These are phyloP conservation scores for Thunnus thynnus DNA, from an alignment of 2,113 vertebrate genomes.

Conservation along the genomic window DNA sequence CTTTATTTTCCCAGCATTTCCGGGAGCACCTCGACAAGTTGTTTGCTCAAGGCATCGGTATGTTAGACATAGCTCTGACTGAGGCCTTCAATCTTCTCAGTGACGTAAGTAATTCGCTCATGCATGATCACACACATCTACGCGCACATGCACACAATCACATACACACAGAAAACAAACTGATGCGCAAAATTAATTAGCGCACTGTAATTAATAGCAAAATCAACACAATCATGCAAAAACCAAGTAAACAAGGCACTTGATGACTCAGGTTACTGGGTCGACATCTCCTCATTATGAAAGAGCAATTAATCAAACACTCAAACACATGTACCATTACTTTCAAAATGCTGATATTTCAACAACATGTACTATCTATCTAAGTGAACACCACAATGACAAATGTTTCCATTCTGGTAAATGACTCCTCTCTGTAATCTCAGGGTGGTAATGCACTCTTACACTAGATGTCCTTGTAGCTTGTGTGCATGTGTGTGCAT, in stretches of 20 bases:
- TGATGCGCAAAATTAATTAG: slow-evolving; percentile 60
- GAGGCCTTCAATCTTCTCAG: slow-evolving; percentile 95
- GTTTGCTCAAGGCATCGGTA: slow-evolving; percentile 96
- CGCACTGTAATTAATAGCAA: slow-evolving; percentile 62
- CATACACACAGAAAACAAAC: not conserved
- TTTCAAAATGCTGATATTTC: slow-evolving; percentile 8
- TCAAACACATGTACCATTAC: not conserved
- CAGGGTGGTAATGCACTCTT: not conserved
- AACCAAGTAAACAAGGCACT: slow-evolving; percentile 67
- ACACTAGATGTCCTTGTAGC: not conserved
- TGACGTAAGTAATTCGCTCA: slow-evolving; percentile 87
- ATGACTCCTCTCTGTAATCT: slow-evolving; percentile 5
- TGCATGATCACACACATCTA: not conserved
- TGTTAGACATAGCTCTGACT: slow-evolving; percentile 95
- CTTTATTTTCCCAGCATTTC: slow-evolving; percentile 90
- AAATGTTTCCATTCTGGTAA: not conserved
- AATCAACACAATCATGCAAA: slow-evolving; percentile 63
- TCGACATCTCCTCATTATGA: slow-evolving; percentile 52
- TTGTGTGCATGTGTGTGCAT: not conserved
- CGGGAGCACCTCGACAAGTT: slow-evolving; percentile 95
- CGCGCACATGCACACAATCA: not conserved
- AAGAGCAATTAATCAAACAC: slow-evolving; percentile 50
- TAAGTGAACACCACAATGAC: not conserved
- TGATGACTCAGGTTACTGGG: slow-evolving; percentile 54
- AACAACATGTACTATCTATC: not conserved